A percentile compares a stretch with the other conserved stretches of the same genome.
Evolutionary conservation across 2,888 invertebrate species (phyloP).

Genomic region (Protonemura montana): DNA sequence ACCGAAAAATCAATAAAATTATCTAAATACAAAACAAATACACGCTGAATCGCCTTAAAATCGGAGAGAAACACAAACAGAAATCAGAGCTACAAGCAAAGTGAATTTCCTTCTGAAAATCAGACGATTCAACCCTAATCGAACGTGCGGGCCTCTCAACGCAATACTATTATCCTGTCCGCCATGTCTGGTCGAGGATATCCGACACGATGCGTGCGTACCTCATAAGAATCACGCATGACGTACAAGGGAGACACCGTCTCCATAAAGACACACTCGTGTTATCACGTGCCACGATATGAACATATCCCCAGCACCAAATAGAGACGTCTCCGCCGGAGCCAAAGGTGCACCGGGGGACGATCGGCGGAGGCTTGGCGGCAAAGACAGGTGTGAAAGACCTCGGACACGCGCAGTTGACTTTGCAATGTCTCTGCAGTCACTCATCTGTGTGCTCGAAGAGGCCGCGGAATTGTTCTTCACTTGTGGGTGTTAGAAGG

Average conservation of each 20-base stretch:
- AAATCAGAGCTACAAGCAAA: too few relatives aligned
- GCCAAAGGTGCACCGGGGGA: background rate
- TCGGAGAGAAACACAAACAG: too few relatives aligned
- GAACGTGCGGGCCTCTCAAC: background rate
- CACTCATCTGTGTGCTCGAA: slow-evolving; percentile 7
- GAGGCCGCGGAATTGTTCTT: background rate
- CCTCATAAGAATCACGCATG: background rate
- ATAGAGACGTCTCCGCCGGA: background rate
- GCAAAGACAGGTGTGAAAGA: background rate
- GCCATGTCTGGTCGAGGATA: background rate
- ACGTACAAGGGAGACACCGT: background rate
- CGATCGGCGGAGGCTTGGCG: background rate
- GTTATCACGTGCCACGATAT: background rate
- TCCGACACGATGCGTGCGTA: background rate
- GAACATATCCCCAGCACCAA: background rate
- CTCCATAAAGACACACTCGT: background rate
- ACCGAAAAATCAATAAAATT: too few relatives aligned
- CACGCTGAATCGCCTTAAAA: too few relatives aligned
- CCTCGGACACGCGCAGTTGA: background rate
- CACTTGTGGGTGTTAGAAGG: background rate
- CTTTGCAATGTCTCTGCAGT: background rate
- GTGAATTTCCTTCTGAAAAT: background rate
- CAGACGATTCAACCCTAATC: background rate
- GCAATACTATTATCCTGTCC: background rate
- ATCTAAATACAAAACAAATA: too few relatives aligned